Percentiles rank a stretch among this genome's conserved stretches.
phyloP scores from a whole-genome alignment of 1,140 invertebrate genomes.

The Branchinecta lindahli region DNA sequence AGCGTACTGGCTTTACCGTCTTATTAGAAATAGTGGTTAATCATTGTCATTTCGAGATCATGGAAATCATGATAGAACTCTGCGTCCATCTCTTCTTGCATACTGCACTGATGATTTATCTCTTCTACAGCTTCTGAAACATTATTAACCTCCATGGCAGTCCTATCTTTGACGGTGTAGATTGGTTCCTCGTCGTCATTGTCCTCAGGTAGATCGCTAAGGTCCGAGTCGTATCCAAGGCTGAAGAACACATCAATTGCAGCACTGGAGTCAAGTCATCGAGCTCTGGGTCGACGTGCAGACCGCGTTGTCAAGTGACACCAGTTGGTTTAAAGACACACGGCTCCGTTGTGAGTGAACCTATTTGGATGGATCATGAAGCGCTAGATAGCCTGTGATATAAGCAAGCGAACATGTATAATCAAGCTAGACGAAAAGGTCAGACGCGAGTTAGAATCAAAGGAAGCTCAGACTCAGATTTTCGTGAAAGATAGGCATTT shows the following conservation, averaged over 20 bases:
- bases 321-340: too few relatives aligned
- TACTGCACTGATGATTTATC: background rate
- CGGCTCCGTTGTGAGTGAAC: too few relatives aligned
- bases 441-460: too few relatives aligned
- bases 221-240: background rate
- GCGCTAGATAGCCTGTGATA: too few relatives aligned
- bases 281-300: background rate
- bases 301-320: too few relatives aligned
- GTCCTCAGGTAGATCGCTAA: background rate
- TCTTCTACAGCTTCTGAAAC: background rate
- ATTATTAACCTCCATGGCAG: background rate
- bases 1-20: too few relatives aligned
- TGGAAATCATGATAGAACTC: background rate
- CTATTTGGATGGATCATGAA: too few relatives aligned
- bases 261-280: too few relatives aligned
- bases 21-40: background rate
- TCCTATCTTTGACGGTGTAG: background rate
- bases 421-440: too few relatives aligned
- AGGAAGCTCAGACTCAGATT: too few relatives aligned
- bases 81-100: background rate
- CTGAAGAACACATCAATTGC: background rate
- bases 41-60: constrained; percentile 3
- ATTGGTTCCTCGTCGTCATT: background rate
- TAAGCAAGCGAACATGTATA: too few relatives aligned
- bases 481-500: too few relatives aligned